Conservation (phyloP, 2,797 vertebrate species). For the Dallia pectoralis region DNA sequence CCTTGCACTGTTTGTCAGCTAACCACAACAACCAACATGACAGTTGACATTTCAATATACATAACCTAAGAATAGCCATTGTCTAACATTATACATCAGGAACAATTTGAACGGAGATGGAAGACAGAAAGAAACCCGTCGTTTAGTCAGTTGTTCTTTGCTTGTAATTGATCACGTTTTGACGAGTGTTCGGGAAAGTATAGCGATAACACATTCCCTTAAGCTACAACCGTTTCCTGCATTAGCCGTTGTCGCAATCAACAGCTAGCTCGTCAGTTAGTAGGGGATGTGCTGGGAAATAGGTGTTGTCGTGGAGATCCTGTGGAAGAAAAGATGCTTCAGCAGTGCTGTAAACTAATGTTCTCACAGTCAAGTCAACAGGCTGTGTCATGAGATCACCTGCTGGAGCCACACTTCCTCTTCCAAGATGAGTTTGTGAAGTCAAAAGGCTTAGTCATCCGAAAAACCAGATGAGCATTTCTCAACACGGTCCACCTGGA, state of each 20-base stretch:
- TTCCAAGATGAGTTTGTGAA: background rate
- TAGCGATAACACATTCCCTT: constrained; percentile 71
- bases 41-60: constrained; percentile 51
- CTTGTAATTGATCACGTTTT: constrained; percentile 55
- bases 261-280: constrained; percentile 62
- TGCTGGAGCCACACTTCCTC: background rate
- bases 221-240: constrained; percentile 71
- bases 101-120: constrained; percentile 33
- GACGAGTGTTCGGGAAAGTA: constrained; percentile 44
- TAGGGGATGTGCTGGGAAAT: constrained; percentile 24
- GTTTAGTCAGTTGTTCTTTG: constrained; percentile 40
- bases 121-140: constrained; percentile 29
- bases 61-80: constrained; percentile 38
- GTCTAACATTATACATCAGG: constrained; percentile 40
- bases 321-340: background rate
- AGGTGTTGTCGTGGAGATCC: background rate
- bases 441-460: background rate
- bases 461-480: background rate
- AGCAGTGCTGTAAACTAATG: background rate
- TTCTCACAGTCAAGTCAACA: background rate
- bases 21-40: constrained; percentile 48
- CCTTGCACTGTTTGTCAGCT: constrained; percentile 37
- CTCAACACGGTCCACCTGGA: background rate
- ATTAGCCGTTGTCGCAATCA: constrained; percentile 52
- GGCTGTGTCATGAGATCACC: background rate